A percentile compares a stretch with the other conserved stretches of the same genome.
Conservation (phyloP, 2,113 vertebrate species). For the Oxygymnocypris stewartii region DNA sequence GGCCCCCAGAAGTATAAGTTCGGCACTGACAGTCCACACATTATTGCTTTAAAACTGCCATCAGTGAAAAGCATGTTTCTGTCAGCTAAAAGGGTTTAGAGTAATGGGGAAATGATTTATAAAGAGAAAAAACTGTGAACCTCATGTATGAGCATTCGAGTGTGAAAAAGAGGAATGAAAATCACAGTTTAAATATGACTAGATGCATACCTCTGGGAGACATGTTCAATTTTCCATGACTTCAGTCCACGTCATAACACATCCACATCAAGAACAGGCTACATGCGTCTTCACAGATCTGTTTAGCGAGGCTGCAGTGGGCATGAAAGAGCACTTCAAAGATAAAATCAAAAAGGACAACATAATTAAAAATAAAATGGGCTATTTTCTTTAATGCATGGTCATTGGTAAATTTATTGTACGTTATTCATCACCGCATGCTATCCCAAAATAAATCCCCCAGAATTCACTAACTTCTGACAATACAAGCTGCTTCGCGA, state of each 20-base stretch:
- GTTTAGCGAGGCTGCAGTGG: neutral
- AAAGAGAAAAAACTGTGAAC: neutral
- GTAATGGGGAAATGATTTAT: constrained; percentile 27
- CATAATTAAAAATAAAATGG: neutral
- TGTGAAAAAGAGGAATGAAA: constrained; percentile 57
- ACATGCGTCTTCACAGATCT: constrained; percentile 5
- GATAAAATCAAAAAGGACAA: neutral
- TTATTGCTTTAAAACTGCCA: constrained; percentile 5
- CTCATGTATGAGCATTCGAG: neutral
- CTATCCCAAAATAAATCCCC: neutral
- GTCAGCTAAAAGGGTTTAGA: constrained; percentile 16
- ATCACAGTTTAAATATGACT: constrained; percentile 70
- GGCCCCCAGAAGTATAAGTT: no score
- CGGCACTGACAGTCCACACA: no score
- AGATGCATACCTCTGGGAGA: constrained; percentile 63
- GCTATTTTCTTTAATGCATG: neutral
- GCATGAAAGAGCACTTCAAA: neutral
- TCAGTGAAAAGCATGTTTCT: constrained; percentile 15
- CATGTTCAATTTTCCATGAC: constrained; percentile 73
- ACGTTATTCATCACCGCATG: neutral
- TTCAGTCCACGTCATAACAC: constrained; percentile 69
- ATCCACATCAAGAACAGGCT: constrained; percentile 67
- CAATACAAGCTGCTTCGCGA: neutral
- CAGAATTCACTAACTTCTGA: neutral
- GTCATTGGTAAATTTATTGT: neutral